phyloP scores from a whole-genome alignment of 1,140 invertebrate species.

The Scaptomyza graminum region DNA sequence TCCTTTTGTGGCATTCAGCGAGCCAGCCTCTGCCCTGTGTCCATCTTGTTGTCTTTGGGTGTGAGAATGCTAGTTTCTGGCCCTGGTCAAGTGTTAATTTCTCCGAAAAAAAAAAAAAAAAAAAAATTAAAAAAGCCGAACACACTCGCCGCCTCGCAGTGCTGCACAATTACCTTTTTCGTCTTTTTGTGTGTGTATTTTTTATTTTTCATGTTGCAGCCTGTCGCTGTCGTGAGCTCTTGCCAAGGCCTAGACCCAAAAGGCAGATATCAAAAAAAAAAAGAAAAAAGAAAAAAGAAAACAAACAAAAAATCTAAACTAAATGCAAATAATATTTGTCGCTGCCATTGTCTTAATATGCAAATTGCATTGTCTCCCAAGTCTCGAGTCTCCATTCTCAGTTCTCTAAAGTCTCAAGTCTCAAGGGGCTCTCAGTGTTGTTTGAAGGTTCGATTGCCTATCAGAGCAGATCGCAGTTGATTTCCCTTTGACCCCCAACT shows the following conservation, averaged over 20 bases:
- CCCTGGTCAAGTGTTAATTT: conserved; percentile 68
- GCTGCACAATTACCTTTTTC: conserved; percentile 60
- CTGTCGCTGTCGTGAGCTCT: conserved; percentile 6
- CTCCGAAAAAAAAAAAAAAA: conserved; percentile 17
- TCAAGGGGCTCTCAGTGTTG: conserved; percentile 10
- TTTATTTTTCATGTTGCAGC: not conserved
- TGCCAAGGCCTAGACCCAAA: conserved; percentile 18
- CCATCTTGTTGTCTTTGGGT: not conserved
- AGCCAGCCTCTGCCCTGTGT: not conserved
- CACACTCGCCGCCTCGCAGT: conserved; percentile 20
- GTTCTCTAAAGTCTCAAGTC: conserved; percentile 17
- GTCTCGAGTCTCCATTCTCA: conserved; percentile 1
- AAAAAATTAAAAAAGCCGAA: too few relatives aligned
- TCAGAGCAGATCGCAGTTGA: conserved; percentile 44
- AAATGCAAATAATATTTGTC: conserved; percentile 46
- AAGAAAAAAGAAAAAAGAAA: conserved; percentile 4
- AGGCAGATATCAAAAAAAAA: conserved; percentile 12
- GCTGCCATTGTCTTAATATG: conserved; percentile 73
- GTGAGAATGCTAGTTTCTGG: conserved; percentile 1
- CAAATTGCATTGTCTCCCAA: conserved; percentile 67
- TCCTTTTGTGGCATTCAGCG: conserved; percentile 38
- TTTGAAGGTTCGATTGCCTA: conserved; percentile 37
- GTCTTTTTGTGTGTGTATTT: not conserved
- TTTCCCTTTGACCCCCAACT: conserved; percentile 27
- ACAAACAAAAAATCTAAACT: not conserved